Evolutionary conservation across 2,888 invertebrate genomes (phyloP).

Genomic region (Zootermopsis nevadensis): DNA sequence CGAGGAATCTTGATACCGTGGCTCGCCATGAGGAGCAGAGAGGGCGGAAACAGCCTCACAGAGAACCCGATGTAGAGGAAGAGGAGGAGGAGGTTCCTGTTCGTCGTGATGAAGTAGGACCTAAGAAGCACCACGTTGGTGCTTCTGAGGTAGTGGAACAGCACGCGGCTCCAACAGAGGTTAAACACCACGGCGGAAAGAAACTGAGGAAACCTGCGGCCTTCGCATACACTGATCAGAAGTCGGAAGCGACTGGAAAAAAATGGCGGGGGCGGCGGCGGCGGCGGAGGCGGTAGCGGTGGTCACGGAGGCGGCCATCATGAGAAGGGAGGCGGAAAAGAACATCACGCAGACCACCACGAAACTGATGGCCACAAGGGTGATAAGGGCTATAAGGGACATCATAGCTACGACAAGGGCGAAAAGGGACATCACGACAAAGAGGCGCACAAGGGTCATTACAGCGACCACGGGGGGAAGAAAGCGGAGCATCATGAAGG

Average conservation of each 20-base stretch:
- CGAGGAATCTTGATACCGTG: neutral
- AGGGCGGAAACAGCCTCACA: neutral
- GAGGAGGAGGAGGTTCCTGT: slow-evolving; percentile 14
- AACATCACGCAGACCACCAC: slow-evolving; percentile 69
- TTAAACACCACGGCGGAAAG: neutral
- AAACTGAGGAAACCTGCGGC: slow-evolving; percentile 15
- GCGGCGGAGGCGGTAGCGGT: neutral
- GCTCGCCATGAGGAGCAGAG: neutral
- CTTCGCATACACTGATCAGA: slow-evolving; percentile 22
- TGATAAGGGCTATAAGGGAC: slow-evolving; percentile 74
- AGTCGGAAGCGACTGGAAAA: slow-evolving; percentile 11
- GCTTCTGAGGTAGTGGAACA: slow-evolving; percentile 55
- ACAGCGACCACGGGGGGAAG: slow-evolving; percentile 72
- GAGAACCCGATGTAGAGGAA: neutral
- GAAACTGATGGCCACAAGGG: slow-evolving; percentile 71
- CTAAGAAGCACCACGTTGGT: slow-evolving; percentile 63
- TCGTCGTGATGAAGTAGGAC: neutral
- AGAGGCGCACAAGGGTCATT: slow-evolving; percentile 72
- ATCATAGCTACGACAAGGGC: slow-evolving; percentile 72
- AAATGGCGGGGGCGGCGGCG: neutral
- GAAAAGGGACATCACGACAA: slow-evolving; percentile 77
- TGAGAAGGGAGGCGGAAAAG: slow-evolving; percentile 67
- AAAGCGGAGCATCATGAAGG: slow-evolving; percentile 72
- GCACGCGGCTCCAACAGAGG: neutral
- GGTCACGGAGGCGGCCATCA: slow-evolving; percentile 49